These are phyloP conservation scores for Pollenia griseotomentosa DNA, from an alignment of 2,888 invertebrate species.

Conservation along the genomic window DNA sequence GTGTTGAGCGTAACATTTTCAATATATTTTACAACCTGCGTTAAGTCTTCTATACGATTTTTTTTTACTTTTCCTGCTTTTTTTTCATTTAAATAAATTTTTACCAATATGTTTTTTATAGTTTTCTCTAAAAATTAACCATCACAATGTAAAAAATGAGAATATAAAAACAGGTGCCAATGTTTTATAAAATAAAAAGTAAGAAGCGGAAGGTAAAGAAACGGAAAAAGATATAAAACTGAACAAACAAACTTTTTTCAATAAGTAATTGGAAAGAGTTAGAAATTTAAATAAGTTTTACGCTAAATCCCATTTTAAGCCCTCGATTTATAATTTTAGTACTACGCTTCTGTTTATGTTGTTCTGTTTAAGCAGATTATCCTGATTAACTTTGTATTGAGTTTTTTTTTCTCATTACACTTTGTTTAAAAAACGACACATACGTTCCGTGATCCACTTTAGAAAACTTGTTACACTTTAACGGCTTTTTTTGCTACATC, in stretches of 20 bases:
- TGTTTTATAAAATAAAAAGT: background rate
- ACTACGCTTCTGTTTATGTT: background rate
- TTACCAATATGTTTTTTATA: constrained; percentile 8
- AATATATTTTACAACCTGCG: constrained; percentile 21
- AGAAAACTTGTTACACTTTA: constrained; percentile 12
- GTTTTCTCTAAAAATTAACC: constrained; percentile 34
- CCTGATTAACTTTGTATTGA: constrained; percentile 20
- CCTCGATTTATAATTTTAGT: too few relatives aligned
- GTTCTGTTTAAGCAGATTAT: background rate
- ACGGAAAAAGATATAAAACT: background rate
- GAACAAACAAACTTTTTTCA: too few relatives aligned
- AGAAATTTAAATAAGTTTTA: too few relatives aligned
- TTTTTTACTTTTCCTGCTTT: background rate
- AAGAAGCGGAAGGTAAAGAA: background rate
- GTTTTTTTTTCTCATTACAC: constrained; percentile 1
- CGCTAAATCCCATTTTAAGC: too few relatives aligned
- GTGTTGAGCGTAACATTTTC: constrained; percentile 30
- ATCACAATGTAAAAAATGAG: background rate
- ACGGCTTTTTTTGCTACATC: background rate
- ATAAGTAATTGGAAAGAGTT: too few relatives aligned
- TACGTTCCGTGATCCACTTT: constrained; percentile 6
- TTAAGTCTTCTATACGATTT: background rate
- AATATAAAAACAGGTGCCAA: constrained; percentile 1
- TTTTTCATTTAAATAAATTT: background rate
- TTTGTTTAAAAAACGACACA: background rate